Evolutionary conservation across 2,888 invertebrate genomes (phyloP).

Genomic region (Clunio marinus): DNA sequence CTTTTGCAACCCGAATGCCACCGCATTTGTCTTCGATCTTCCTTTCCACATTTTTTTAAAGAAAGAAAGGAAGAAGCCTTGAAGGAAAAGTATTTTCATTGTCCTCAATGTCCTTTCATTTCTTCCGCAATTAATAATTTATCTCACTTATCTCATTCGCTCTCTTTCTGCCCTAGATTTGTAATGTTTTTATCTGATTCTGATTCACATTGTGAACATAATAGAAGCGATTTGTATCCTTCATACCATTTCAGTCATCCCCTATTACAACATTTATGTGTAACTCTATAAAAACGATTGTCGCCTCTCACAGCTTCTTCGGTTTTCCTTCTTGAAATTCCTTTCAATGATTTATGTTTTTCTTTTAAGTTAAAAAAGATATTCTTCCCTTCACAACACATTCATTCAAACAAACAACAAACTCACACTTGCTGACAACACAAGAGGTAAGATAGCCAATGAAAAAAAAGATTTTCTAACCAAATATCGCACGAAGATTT

Average conservation of each 20-base stretch:
- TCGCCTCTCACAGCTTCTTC: not conserved
- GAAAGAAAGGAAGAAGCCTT: no score
- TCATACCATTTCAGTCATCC: not conserved
- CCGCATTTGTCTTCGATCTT: no score
- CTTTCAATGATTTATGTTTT: slow-evolving; percentile 2
- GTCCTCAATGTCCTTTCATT: no score
- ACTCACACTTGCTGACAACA: no score
- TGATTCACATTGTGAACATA: slow-evolving; percentile 10
- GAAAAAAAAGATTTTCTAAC: no score
- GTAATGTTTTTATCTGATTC: no score
- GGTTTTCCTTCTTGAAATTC: not conserved
- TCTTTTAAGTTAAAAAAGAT: not conserved
- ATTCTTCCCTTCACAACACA: not conserved
- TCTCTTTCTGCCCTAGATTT: not conserved
- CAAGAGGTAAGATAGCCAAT: no score
- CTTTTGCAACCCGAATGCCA: no score
- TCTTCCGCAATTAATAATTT: slow-evolving; percentile 22
- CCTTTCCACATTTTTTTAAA: no score
- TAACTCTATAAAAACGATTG: not conserved
- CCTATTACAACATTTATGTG: not conserved
- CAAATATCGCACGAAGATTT: no score
- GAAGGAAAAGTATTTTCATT: no score
- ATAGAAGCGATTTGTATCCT: slow-evolving; percentile 8
- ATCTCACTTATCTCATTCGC: slow-evolving; percentile 13
- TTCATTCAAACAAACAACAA: no score